These are phyloP conservation scores for Antheraea assamensis DNA, from an alignment of 2,888 invertebrate genomes.

Conservation along the genomic window DNA sequence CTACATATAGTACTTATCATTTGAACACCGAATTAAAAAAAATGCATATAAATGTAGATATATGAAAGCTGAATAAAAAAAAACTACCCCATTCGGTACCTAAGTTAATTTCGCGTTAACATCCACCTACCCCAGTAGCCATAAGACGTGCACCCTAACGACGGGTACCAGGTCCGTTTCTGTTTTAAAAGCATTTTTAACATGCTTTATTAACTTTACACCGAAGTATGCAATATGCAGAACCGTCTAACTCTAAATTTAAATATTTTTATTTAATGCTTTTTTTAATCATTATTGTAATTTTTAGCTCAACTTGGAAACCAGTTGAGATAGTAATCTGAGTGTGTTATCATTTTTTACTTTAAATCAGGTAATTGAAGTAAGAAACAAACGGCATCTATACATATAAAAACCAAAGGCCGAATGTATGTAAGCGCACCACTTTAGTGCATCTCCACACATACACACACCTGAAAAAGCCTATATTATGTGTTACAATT, in stretches of 20 bases:
- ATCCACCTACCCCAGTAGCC: conserved; percentile 7
- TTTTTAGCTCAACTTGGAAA: neutral
- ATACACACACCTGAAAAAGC: too few species aligned
- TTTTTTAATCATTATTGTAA: neutral
- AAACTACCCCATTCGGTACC: conserved; percentile 2
- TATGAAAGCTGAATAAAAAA: neutral
- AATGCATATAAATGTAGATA: neutral
- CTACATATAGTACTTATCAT: neutral
- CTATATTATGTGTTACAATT: too few species aligned
- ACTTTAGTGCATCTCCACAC: too few species aligned
- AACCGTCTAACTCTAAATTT: conserved; percentile 30
- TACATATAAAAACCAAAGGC: too few species aligned
- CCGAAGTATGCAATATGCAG: conserved; percentile 22
- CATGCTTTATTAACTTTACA: conserved; percentile 50
- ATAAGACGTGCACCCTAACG: conserved; percentile 20
- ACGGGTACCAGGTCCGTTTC: conserved; percentile 15
- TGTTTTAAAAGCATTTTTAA: conserved; percentile 47
- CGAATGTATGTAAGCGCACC: too few species aligned
- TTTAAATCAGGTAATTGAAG: too few species aligned
- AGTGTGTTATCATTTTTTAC: neutral
- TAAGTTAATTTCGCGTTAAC: conserved; percentile 17
- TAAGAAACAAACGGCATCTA: too few species aligned
- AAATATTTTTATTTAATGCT: too few species aligned
- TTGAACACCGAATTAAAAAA: neutral
- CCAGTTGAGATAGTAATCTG: neutral